Conservation (phyloP, 2,888 invertebrate species). For the Drosophila yooni region DNA sequence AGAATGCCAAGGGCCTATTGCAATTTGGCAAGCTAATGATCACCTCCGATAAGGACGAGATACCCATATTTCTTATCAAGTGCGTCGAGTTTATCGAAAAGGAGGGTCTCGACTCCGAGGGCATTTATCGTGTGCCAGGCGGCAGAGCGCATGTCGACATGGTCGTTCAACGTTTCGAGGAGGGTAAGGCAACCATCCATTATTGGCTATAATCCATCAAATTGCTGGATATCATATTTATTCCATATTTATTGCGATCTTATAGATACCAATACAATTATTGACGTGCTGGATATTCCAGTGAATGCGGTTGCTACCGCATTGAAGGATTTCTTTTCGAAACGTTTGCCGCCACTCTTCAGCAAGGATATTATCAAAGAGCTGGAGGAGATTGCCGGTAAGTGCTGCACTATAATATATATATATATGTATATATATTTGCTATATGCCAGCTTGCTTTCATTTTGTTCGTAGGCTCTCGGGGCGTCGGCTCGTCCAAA, state of each 20-base stretch:
- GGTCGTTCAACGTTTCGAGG: constrained; percentile 96
- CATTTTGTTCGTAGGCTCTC: constrained; percentile 86
- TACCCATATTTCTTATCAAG: constrained; percentile 96
- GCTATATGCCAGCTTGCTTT: not conserved
- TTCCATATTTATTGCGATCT: not conserved
- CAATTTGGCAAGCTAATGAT: constrained; percentile 87
- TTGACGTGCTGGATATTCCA: constrained; percentile 94
- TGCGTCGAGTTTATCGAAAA: constrained; percentile 97
- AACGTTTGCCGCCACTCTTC: constrained; percentile 95
- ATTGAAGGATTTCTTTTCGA: constrained; percentile 97
- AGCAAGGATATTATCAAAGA: constrained; percentile 95
- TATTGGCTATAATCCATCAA: not conserved
- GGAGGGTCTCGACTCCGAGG: constrained; percentile 97
- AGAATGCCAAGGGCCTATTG: constrained; percentile 78
- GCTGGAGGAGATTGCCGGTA: constrained; percentile 95
- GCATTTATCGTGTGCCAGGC: constrained; percentile 97
- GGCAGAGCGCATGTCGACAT: constrained; percentile 97
- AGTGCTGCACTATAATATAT: not conserved
- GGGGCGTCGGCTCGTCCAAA: constrained; percentile 88
- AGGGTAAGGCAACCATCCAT: constrained; percentile 87
- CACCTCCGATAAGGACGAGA: constrained; percentile 91
- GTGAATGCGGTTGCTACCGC: constrained; percentile 99
- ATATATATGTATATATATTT: not conserved
- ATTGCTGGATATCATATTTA: not conserved
- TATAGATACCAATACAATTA: constrained; percentile 88